Conservation (phyloP, 2,888 invertebrate genomes). For the Eilema caniola region DNA sequence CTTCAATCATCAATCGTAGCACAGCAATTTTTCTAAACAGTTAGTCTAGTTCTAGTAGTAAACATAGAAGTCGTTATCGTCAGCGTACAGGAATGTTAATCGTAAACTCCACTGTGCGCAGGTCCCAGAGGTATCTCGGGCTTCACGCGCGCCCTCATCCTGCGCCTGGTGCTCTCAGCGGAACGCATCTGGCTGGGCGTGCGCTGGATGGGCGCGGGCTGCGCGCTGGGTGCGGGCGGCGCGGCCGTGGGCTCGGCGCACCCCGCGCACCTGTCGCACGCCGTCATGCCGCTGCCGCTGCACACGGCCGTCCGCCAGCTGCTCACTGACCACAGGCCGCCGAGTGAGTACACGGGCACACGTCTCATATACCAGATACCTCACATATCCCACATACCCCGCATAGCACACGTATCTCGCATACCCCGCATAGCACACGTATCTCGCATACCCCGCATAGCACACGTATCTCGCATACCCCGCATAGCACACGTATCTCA, state of each 20-base stretch:
- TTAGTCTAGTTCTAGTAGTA: no score
- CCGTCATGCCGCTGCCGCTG: conserved; percentile 91
- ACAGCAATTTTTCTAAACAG: no score
- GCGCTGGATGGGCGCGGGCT: conserved; percentile 74
- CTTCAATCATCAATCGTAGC: no score
- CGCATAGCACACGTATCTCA: no score
- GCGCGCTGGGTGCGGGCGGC: conserved; percentile 80
- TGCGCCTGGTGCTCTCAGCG: conserved; percentile 94
- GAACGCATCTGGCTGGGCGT: conserved; percentile 94
- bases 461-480: no score
- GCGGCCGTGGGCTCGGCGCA: conserved; percentile 81
- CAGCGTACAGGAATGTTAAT: no score
- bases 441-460: no score
- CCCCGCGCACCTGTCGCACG: conserved; percentile 79
- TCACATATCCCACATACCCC: no score
- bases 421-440: no score
- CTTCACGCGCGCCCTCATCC: conserved; percentile 94
- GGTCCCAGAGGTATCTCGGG: conserved; percentile 91
- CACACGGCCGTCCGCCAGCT: conserved; percentile 92
- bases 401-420: no score
- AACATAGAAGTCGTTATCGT: no score
- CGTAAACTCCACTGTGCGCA: conserved; percentile 25
- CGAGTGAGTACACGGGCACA: conserved; percentile 55
- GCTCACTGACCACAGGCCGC: conserved; percentile 86
- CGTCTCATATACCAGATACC: no score